Percentiles rank a stretch among this genome's conserved stretches.
Evolutionary conservation across 2,888 invertebrate species (phyloP).

Genomic region (Acrocyrtus sp.): DNA sequence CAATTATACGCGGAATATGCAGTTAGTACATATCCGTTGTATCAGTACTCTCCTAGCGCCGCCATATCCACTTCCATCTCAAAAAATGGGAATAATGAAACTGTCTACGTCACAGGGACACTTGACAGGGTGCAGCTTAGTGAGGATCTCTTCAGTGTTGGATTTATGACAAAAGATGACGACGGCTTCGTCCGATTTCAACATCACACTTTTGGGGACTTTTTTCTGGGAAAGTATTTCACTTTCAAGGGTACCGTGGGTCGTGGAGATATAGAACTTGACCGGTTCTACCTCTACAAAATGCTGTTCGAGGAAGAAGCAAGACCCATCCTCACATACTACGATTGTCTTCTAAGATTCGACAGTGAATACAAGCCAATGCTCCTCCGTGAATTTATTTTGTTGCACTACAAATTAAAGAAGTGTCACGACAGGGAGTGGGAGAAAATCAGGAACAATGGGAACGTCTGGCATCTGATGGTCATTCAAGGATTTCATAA

Average conservation of each 20-base stretch:
- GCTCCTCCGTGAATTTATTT: slow-evolving; percentile 9
- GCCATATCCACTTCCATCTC: no score
- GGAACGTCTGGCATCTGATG: slow-evolving; percentile 19
- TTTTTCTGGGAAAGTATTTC: slow-evolving; percentile 14
- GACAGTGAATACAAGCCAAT: background rate
- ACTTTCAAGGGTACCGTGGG: background rate
- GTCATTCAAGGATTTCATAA: slow-evolving; percentile 14
- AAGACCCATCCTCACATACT: background rate
- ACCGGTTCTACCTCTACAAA: background rate
- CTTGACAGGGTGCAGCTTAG: background rate
- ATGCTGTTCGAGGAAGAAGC: slow-evolving; percentile 10
- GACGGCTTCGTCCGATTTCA: background rate
- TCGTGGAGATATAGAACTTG: background rate
- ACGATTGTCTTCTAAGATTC: background rate
- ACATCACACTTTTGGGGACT: slow-evolving; percentile 14
- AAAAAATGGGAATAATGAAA: no score
- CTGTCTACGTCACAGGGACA: no score
- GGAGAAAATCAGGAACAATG: background rate
- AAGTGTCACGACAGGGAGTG: background rate
- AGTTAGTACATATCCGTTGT: no score
- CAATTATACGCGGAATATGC: no score
- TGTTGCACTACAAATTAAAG: slow-evolving; percentile 11
- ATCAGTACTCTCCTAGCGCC: no score
- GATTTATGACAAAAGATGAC: background rate
- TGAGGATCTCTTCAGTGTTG: background rate